phyloP scores from a whole-genome alignment of 1,140 invertebrate species.

The Scaptomyza graminum region DNA sequence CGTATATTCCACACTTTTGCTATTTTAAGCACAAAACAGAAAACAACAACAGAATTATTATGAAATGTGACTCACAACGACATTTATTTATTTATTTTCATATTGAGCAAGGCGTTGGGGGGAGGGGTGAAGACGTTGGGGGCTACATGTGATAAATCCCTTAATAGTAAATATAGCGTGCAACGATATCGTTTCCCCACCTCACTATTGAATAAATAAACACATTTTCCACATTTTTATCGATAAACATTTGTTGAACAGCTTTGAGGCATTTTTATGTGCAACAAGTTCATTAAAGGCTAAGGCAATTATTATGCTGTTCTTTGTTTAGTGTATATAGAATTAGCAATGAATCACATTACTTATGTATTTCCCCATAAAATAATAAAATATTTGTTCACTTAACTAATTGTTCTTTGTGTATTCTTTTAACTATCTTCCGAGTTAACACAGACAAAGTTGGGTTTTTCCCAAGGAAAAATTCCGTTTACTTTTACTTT shows the following conservation, averaged over 20 bases:
- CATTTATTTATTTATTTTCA: constrained; percentile 24
- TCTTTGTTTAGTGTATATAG: not conserved
- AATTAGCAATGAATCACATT: constrained; percentile 4
- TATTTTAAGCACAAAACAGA: constrained; percentile 58
- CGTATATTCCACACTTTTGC: constrained; percentile 56
- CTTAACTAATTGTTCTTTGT: too few relatives aligned
- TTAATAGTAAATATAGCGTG: not conserved
- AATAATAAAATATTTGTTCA: not conserved
- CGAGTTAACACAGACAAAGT: too few relatives aligned
- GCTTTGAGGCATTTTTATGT: constrained; percentile 8
- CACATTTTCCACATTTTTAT: not conserved
- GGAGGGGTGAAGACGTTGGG: not conserved
- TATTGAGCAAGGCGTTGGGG: constrained; percentile 25
- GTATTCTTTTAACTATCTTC: too few relatives aligned
- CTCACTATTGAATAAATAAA: too few relatives aligned
- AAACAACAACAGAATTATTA: constrained; percentile 29
- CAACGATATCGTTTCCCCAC: too few relatives aligned
- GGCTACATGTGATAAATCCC: not conserved
- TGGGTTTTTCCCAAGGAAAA: too few relatives aligned
- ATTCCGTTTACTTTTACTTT: too few relatives aligned
- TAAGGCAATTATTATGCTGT: constrained; percentile 4
- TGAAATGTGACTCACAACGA: constrained; percentile 36
- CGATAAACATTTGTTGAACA: constrained; percentile 18
- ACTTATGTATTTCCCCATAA: not conserved
- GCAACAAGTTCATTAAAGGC: not conserved